Evolutionary conservation across 2,888 invertebrate species (phyloP).

Genomic region (Melitaea athalia): DNA sequence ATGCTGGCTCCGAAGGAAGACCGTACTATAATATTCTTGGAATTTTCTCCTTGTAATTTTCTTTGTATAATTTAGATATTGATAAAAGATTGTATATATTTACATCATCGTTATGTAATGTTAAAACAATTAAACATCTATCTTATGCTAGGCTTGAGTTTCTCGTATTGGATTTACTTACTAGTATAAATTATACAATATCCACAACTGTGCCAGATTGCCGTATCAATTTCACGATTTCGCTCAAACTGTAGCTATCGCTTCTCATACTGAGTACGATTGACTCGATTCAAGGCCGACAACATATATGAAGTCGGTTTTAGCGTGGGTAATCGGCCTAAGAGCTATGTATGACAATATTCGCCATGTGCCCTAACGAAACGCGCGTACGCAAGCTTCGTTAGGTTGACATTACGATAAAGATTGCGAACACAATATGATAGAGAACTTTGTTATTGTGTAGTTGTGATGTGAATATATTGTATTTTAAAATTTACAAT

Average conservation of each 20-base stretch:
- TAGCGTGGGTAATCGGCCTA: conserved; percentile 44
- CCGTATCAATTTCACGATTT: conserved; percentile 39
- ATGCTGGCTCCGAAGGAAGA: too few relatives aligned
- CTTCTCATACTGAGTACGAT: conserved; percentile 43
- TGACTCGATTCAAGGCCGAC: conserved; percentile 61
- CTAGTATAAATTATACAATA: not conserved
- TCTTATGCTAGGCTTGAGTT: too few relatives aligned
- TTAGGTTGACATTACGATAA: conserved; percentile 34
- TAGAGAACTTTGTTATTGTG: conserved; percentile 19
- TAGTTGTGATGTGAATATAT: conserved; percentile 19
- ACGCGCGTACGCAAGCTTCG: conserved; percentile 42
- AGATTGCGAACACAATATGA: conserved; percentile 26
- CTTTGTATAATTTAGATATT: too few relatives aligned
- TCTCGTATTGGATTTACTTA: not conserved
- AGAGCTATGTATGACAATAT: conserved; percentile 65
- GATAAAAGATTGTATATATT: too few relatives aligned
- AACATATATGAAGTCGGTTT: conserved; percentile 57
- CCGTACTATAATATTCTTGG: too few relatives aligned
- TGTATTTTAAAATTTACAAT: conserved; percentile 28
- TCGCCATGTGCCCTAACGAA: conserved; percentile 58
- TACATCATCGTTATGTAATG: too few relatives aligned
- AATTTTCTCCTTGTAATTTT: too few relatives aligned
- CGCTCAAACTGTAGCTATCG: conserved; percentile 50
- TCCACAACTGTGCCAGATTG: not conserved
- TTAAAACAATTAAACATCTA: too few relatives aligned